phyloP scores from a whole-genome alignment of 2,113 vertebrate species.

The Penelope pileata region DNA sequence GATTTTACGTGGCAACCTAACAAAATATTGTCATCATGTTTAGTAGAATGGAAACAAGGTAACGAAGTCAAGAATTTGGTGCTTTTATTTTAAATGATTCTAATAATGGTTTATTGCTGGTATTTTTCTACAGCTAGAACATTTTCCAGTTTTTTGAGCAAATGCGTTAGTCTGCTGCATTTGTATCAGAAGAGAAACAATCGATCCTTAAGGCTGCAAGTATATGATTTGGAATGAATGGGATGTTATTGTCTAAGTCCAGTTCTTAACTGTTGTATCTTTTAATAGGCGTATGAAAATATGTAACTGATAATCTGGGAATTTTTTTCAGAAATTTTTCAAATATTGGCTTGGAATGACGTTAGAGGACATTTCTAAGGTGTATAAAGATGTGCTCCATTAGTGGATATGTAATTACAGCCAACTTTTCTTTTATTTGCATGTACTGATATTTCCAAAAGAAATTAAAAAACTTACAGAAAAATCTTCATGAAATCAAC shows the following conservation, averaged over 20 bases:
- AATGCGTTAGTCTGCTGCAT: background rate
- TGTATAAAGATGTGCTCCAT: background rate
- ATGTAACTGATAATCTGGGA: background rate
- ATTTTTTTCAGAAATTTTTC: background rate
- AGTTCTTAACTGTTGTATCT: background rate
- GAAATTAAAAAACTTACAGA: background rate
- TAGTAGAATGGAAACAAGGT: background rate
- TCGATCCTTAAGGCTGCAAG: background rate
- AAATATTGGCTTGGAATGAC: background rate
- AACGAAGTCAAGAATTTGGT: background rate
- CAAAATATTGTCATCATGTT: background rate
- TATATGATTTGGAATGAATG: background rate
- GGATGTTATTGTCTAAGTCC: background rate
- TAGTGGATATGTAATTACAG: background rate
- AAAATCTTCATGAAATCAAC: background rate
- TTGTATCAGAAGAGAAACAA: background rate
- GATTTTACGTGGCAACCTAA: background rate
- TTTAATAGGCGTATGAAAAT: background rate
- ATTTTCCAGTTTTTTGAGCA: background rate
- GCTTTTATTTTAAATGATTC: background rate
- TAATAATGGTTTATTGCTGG: background rate
- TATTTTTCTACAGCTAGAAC: background rate
- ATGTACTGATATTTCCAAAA: background rate
- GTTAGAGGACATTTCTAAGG: background rate
- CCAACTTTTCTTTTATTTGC: background rate